Base-by-base conservation (phyloP, 2,113 vertebrate species). In the Amphilophus citrinellus region DNA sequence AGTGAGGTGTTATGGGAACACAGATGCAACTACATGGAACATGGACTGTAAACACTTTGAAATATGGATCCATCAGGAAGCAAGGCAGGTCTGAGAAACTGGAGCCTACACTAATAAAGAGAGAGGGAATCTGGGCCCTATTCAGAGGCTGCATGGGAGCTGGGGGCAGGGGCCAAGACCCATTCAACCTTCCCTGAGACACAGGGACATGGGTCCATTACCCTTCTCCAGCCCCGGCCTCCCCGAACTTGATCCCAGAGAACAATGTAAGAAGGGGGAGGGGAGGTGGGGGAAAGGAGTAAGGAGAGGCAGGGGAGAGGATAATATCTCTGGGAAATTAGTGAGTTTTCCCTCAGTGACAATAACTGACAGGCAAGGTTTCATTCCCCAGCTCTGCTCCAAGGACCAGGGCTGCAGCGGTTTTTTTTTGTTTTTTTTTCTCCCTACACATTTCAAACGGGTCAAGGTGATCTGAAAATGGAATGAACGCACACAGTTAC, bases 91-190 rank as follows among this genome's bases (percentile, higher is more conserved):
- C 95, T 91, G 90, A 94, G 96, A 96, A 97, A 97, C 94, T 84
- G 90, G 95, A 96, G 95, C 94, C 39, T 93, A 86, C 91, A 82
- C 83, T 90, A 93, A 95, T 95, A 96, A 95, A 96, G 95, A 90
- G 77, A 61, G 56, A 93, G 85, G 92, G 91, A 93, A 82, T 22
- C 77, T 91, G 94, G 91, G 90, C 89, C 80, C 77, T 87, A 94
- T 95, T 93, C 94, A 94, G 84, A 92, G 88, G 75, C 82, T 56
- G 85, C 79, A 63, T 78, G 79, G 77, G 82, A 79, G 77, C 11
- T 62, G 57, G 88, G 92, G 90, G 84, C 66, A 83, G 86, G 90
- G 91, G 20, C 89, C 87, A 85, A 87, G 93, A 91, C 89, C 90
- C 91, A 90, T 92, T 95, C 95, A 94, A 93, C 91, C 92, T 87